Percentiles rank a stretch among this genome's conserved stretches.
phyloP scores from a whole-genome alignment of 2,888 invertebrate species.

The Lepeophtheirus nordmannii region DNA sequence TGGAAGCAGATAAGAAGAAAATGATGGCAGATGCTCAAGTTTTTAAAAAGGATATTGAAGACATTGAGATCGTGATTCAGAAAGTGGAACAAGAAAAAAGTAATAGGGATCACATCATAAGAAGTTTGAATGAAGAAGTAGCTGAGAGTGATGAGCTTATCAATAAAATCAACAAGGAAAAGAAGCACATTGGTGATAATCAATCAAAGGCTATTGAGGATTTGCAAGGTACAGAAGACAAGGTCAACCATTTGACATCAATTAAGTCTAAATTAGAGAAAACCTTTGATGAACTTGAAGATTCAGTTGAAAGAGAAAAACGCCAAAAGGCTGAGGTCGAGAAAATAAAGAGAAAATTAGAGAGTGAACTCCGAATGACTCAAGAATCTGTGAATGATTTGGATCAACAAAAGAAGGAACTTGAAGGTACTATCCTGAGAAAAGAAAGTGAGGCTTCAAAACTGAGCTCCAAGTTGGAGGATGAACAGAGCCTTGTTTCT shows the following conservation, averaged over 20 bases:
- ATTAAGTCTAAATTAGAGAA: conserved; percentile 96
- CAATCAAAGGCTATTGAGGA: conserved; percentile 32
- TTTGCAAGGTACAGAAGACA: conserved; percentile 76
- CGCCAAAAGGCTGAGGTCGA: conserved; percentile 91
- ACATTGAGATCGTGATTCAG: conserved; percentile 30
- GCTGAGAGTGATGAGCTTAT: conserved; percentile 42
- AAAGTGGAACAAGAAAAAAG: conserved; percentile 38
- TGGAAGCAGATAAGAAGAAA: conserved; percentile 42
- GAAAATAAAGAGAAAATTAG: conserved; percentile 94
- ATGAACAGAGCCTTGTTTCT: conserved; percentile 92
- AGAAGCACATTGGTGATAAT: conserved; percentile 40
- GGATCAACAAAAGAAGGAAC: conserved; percentile 92
- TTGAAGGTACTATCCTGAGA: conserved; percentile 91
- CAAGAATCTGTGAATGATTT: conserved; percentile 93
- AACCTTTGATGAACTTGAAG: conserved; percentile 94
- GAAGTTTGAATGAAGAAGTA: conserved; percentile 40
- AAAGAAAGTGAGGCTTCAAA: conserved; percentile 96
- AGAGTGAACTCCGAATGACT: conserved; percentile 94
- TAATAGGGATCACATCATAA: conserved; percentile 39
- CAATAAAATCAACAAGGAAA: conserved; percentile 41
- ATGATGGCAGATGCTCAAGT: conserved; percentile 42
- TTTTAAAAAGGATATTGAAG: conserved; percentile 37
- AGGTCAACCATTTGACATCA: conserved; percentile 98
- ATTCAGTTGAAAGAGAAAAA: conserved; percentile 97
- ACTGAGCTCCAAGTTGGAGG: conserved; percentile 79